phyloP scores from a whole-genome alignment of 2,113 vertebrate genomes.

The Acanthisitta chloris region DNA sequence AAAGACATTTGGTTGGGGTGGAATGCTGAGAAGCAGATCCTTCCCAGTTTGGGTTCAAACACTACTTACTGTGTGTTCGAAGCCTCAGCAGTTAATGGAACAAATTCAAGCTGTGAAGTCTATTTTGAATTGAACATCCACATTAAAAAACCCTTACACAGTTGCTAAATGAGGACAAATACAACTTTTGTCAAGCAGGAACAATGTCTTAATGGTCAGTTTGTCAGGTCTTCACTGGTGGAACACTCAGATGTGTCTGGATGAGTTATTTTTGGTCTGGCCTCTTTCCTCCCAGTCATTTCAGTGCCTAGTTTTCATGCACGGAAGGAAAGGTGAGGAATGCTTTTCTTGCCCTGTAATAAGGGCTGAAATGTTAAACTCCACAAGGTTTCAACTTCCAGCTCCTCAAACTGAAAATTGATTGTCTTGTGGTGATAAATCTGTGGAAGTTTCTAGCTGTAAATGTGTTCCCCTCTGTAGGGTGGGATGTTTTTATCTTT shows the following conservation, averaged over 20 bases:
- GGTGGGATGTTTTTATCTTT: not conserved
- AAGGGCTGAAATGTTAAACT: not conserved
- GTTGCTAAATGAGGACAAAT: not conserved
- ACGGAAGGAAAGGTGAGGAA: not conserved
- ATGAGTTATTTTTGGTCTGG: not conserved
- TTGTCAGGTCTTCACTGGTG: not conserved
- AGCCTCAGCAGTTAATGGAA: not conserved
- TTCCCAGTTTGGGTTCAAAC: not conserved
- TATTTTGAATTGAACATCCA: not conserved
- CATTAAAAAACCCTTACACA: not conserved
- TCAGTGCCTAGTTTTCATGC: not conserved
- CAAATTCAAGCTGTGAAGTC: not conserved
- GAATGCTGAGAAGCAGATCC: not conserved
- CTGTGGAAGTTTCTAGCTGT: not conserved
- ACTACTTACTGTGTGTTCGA: not conserved
- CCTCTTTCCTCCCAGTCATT: not conserved
- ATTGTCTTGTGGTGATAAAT: not conserved
- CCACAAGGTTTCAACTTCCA: not conserved
- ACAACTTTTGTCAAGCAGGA: not conserved
- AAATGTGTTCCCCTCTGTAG: not conserved
- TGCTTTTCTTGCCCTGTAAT: not conserved
- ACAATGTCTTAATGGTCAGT: not conserved
- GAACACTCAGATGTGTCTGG: not conserved
- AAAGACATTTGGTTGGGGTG: constrained; percentile 31
- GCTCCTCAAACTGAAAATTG: not conserved